These are phyloP conservation scores for Schizothorax lantsangensis DNA, from an alignment of 2,797 vertebrate species.

Conservation along the genomic window DNA sequence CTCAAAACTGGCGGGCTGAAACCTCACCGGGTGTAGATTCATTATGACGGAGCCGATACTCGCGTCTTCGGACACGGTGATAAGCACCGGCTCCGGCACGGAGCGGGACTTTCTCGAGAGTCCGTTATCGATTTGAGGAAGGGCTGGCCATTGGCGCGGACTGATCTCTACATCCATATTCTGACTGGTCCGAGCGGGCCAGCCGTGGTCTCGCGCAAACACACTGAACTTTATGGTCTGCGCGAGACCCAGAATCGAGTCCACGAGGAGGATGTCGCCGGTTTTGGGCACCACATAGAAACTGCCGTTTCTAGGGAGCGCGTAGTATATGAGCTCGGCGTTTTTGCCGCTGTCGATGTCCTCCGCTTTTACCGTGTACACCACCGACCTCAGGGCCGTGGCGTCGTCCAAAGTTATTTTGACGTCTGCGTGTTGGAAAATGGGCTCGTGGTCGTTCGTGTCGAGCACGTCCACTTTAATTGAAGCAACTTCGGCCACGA, in stretches of 20 bases:
- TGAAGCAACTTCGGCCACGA: conserved; percentile 74
- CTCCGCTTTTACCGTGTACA: conserved; percentile 80
- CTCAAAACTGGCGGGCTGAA: conserved; percentile 79
- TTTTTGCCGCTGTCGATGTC: conserved; percentile 86
- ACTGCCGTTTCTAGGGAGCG: conserved; percentile 80
- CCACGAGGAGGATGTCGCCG: conserved; percentile 85
- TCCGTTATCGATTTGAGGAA: conserved; percentile 52
- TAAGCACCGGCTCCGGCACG: conserved; percentile 71
- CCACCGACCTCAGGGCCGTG: conserved; percentile 80
- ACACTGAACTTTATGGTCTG: conserved; percentile 80
- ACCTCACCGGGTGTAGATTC: conserved; percentile 78
- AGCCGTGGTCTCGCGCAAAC: conserved; percentile 85
- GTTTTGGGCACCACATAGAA: conserved; percentile 90
- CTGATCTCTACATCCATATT: conserved; percentile 80
- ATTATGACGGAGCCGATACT: conserved; percentile 82
- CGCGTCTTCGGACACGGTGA: conserved; percentile 85
- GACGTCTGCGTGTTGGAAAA: conserved; percentile 71
- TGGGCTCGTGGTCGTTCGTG: conserved; percentile 87
- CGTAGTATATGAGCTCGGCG: conserved; percentile 86
- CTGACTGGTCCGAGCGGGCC: conserved; percentile 81
- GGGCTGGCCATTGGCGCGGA: conserved; percentile 73
- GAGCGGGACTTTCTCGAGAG: conserved; percentile 72
- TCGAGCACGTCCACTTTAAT: conserved; percentile 86
- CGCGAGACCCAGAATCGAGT: conserved; percentile 83
- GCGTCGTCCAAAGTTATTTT: conserved; percentile 83